Evolutionary conservation across 2,888 invertebrate species (phyloP).

Genomic region (Gonocerus acuteangulatus): DNA sequence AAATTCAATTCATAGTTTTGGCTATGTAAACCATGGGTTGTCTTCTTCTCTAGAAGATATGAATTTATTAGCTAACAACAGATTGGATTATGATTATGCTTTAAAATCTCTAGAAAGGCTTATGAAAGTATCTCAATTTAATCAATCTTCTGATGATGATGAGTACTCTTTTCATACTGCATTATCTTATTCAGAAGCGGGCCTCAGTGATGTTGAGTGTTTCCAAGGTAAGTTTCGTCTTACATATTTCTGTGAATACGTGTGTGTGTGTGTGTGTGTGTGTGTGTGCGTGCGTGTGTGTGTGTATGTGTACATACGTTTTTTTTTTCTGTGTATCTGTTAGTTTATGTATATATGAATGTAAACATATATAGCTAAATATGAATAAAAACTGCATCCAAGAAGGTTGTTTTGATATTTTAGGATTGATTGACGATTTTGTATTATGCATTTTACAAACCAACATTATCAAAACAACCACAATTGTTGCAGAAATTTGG

Average conservation of each 20-base stretch:
- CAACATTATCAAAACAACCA: too few relatives aligned
- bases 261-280: too few relatives aligned
- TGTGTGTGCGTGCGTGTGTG: too few relatives aligned
- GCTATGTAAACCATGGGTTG: conserved; percentile 29
- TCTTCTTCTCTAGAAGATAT: conserved; percentile 28
- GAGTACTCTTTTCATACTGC: conserved; percentile 27
- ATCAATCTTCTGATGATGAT: conserved; percentile 18
- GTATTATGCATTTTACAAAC: too few relatives aligned
- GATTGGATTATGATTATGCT: conserved; percentile 29
- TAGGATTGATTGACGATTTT: too few relatives aligned
- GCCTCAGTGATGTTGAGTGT: conserved; percentile 3
- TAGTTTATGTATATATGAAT: too few relatives aligned
- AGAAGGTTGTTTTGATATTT: neutral
- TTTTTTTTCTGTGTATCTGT: too few relatives aligned
- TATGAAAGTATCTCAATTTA: conserved; percentile 21
- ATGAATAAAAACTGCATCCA: neutral
- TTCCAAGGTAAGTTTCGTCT: neutral
- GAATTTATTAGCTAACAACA: conserved; percentile 10
- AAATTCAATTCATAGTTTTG: neutral
- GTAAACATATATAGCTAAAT: too few relatives aligned
- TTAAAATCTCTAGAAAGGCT: conserved; percentile 26
- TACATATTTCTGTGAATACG: too few relatives aligned
- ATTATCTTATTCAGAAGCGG: conserved; percentile 10
- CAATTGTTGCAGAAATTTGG: too few relatives aligned
- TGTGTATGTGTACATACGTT: too few relatives aligned